phyloP scores from a whole-genome alignment of 1,140 invertebrate species.

The Lepidurus packardi region DNA sequence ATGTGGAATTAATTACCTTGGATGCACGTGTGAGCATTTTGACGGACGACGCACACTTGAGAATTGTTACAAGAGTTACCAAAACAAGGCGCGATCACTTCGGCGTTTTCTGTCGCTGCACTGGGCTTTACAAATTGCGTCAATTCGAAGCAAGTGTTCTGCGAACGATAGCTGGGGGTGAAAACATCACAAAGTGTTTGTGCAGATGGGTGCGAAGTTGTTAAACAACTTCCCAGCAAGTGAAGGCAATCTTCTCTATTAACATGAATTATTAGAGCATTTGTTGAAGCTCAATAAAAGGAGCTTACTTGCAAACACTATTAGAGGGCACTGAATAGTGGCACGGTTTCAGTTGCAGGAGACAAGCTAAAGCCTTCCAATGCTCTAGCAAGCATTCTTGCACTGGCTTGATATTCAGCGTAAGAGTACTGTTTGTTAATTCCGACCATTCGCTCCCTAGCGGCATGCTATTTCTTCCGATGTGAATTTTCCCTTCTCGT shows the following conservation, averaged over 20 bases:
- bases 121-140: not conserved
- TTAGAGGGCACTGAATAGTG: conserved; percentile 63
- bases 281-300: conserved; percentile 15
- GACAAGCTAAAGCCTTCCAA: conserved; percentile 79
- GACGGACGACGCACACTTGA: conserved; percentile 63
- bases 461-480: conserved; percentile 46
- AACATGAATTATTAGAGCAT: conserved; percentile 26
- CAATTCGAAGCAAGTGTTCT: not conserved
- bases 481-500: conserved; percentile 55
- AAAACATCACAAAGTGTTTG: not conserved
- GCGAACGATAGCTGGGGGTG: conserved; percentile 48
- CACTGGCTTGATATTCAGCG: conserved; percentile 68
- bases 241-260: conserved; percentile 69
- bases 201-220: conserved; percentile 50
- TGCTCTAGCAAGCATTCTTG: conserved; percentile 67
- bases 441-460: not conserved
- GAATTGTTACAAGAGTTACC: conserved; percentile 63
- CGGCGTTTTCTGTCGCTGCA: conserved; percentile 42
- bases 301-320: conserved; percentile 60
- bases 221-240: conserved; percentile 70
- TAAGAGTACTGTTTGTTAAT: not conserved
- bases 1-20: conserved; percentile 45
- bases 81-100: conserved; percentile 70
- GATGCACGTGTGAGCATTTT: conserved; percentile 53
- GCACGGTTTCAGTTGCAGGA: conserved; percentile 79